A percentile compares a stretch with the other conserved stretches of the same genome.
Conservation (phyloP, 2,888 invertebrate genomes). For the Heliconius ismenius region DNA sequence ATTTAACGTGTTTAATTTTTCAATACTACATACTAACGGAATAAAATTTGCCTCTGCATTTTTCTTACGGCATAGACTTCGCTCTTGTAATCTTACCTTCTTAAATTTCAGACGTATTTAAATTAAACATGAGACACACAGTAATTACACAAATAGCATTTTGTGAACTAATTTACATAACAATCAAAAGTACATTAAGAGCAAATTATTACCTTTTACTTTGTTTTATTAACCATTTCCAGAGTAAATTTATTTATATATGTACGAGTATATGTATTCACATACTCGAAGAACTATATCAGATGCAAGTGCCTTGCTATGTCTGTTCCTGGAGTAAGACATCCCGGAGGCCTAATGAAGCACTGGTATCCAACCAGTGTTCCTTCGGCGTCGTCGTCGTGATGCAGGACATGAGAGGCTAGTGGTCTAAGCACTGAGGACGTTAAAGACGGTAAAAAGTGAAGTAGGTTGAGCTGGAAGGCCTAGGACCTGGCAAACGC, state of each 20-base stretch:
- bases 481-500: too few species aligned
- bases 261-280: too few species aligned
- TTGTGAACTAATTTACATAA: constrained; percentile 29
- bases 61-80: constrained; percentile 24
- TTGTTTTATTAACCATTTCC: constrained; percentile 2
- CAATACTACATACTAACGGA: constrained; percentile 1
- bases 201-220: neutral
- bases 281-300: neutral
- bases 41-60: constrained; percentile 42
- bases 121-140: constrained; percentile 35
- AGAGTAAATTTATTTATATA: neutral
- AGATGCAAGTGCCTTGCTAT: too few species aligned
- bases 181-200: constrained; percentile 25
- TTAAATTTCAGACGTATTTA: constrained; percentile 30
- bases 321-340: too few species aligned
- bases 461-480: too few species aligned
- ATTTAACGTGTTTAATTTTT: too few species aligned
- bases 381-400: too few species aligned
- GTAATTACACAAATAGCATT: constrained; percentile 2
- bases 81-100: constrained; percentile 21
- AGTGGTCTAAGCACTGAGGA: too few species aligned
- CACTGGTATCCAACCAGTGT: too few species aligned
- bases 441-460: too few species aligned
- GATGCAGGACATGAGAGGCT: too few species aligned
- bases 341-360: too few species aligned